Percentiles rank a stretch among this genome's conserved stretches.
These are phyloP conservation scores for Ochropleura plecta DNA, from an alignment of 2,888 invertebrate genomes.

Conservation along the genomic window DNA sequence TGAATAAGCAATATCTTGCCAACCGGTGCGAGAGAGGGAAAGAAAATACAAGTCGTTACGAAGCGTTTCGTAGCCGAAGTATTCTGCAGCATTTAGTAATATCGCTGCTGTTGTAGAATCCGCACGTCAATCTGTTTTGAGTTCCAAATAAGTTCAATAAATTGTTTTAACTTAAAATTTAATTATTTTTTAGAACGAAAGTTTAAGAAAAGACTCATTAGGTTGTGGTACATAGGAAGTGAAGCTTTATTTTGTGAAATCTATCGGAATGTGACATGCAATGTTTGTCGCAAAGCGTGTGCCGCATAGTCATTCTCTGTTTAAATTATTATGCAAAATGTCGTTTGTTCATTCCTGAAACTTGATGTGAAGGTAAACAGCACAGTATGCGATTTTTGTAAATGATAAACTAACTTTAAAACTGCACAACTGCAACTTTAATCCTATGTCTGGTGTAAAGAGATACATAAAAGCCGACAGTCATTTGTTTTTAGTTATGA, in stretches of 20 bases:
- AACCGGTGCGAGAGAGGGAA: constrained; percentile 12
- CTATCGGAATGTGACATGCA: constrained; percentile 3
- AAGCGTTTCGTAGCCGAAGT: constrained; percentile 5
- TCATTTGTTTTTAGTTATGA: not conserved
- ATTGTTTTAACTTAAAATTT: constrained; percentile 16
- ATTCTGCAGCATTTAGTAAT: constrained; percentile 27
- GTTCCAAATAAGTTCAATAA: constrained; percentile 17
- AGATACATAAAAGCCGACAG: not conserved
- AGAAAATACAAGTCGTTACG: constrained; percentile 7
- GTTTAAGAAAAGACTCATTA: not conserved
- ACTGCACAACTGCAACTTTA: not conserved
- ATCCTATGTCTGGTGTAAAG: not conserved
- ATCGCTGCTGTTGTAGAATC: not conserved
- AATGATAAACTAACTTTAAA: not conserved
- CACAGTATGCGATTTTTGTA: constrained; percentile 21
- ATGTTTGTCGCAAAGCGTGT: constrained; percentile 10
- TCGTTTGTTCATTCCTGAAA: constrained; percentile 17
- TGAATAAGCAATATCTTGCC: constrained; percentile 19
- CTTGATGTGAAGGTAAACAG: constrained; percentile 31
- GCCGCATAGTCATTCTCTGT: constrained; percentile 5
- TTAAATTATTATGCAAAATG: constrained; percentile 7
- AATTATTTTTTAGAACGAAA: not conserved
- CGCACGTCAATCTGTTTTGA: constrained; percentile 7
- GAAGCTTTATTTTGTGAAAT: constrained; percentile 9
- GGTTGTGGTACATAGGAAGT: not conserved